A percentile compares a stretch with the other conserved stretches of the same genome.
These are phyloP conservation scores for Agapornis roseicollis DNA, from an alignment of 2,113 vertebrate species.

Conservation along the genomic window DNA sequence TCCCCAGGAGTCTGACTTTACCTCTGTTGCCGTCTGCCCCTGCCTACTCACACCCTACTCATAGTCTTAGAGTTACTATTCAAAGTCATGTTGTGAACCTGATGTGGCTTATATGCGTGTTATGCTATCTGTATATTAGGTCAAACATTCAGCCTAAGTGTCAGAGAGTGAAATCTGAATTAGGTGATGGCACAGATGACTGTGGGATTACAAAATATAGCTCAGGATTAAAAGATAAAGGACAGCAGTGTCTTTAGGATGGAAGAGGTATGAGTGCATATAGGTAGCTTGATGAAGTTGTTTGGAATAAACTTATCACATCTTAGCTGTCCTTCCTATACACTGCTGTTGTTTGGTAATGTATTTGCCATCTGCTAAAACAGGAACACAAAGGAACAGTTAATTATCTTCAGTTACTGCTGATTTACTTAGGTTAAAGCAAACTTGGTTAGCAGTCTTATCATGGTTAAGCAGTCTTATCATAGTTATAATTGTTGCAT, in stretches of 20 bases:
- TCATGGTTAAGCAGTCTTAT: background rate
- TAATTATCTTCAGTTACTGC: background rate
- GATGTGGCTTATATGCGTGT: accelerated
- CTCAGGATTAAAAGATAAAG: background rate
- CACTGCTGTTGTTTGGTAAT: background rate
- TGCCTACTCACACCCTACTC: background rate
- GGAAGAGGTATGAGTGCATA: background rate
- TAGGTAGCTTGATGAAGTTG: background rate
- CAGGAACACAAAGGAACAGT: background rate
- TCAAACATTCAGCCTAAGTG: background rate
- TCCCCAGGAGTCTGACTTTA: background rate
- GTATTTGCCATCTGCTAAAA: background rate
- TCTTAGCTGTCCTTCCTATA: background rate
- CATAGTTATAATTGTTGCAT: background rate
- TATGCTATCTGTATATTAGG: background rate
- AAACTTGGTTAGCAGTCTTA: background rate
- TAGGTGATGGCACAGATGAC: background rate
- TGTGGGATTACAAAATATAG: background rate
- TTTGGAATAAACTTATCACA: background rate
- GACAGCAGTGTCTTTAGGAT: background rate
- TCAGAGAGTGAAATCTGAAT: background rate
- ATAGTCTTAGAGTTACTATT: background rate
- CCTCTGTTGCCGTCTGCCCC: background rate
- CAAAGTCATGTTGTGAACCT: background rate
- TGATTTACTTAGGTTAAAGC: background rate